A percentile compares a stretch with the other conserved stretches of the same genome.
These are phyloP conservation scores for Macrosiphum euphorbiae DNA, from an alignment of 2,888 invertebrate genomes.

Conservation along the genomic window DNA sequence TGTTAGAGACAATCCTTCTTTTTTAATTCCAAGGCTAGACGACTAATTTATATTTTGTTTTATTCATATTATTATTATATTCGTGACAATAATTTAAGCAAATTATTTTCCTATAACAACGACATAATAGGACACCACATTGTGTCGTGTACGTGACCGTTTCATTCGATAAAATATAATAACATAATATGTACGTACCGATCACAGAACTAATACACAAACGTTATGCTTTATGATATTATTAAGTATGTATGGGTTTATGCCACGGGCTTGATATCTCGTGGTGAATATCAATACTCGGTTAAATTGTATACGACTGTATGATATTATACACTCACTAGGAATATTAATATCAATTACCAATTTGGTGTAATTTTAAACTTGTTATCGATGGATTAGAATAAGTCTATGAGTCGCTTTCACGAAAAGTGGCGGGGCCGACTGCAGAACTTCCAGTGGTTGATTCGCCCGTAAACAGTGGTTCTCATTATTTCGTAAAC, in stretches of 20 bases:
- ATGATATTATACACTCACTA: not conserved
- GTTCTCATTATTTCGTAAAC: too few species aligned
- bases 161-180: constrained; percentile 1
- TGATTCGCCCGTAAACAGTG: too few species aligned
- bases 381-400: not conserved
- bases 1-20: not conserved
- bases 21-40: not conserved
- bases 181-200: not conserved
- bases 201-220: not conserved
- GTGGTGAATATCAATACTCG: constrained; percentile 3
- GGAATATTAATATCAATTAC: constrained; percentile 5
- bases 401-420: not conserved
- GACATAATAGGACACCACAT: not conserved
- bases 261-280: not conserved
- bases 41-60: not conserved
- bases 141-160: constrained; percentile 15
- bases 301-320: not conserved
- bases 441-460: too few species aligned
- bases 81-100: not conserved
- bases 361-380: not conserved
- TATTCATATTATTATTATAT: not conserved
- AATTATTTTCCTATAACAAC: not conserved
- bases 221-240: constrained; percentile 15
- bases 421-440: too few species aligned
- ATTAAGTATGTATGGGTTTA: not conserved